Conservation (phyloP, 2,797 vertebrate species). For the Argya squamiceps region DNA sequence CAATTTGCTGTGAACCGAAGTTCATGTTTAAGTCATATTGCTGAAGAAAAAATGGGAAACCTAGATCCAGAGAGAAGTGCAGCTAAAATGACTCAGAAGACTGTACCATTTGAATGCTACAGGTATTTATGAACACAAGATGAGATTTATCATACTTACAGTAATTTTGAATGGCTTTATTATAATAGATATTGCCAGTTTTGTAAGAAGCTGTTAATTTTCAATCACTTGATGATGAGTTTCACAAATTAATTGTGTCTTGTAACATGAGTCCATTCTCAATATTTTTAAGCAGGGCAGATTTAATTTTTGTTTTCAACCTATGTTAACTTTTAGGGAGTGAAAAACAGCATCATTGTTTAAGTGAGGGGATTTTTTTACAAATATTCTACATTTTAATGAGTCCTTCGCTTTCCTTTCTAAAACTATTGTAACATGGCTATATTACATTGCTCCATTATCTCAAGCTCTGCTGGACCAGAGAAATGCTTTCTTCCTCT, state of each 20-base stretch:
- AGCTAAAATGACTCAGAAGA: background rate
- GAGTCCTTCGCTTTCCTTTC: background rate
- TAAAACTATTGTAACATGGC: rapidly evolving
- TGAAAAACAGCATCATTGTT: background rate
- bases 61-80: background rate
- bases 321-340: background rate
- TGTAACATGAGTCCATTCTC: background rate
- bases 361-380: background rate
- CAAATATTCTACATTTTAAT: background rate
- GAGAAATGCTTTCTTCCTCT: background rate
- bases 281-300: background rate
- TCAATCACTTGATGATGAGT: background rate
- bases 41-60: background rate
- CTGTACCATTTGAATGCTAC: background rate
- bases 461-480: background rate
- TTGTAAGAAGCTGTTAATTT: background rate
- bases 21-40: background rate
- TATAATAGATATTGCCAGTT: background rate
- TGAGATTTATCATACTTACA: background rate
- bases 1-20: background rate
- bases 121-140: background rate
- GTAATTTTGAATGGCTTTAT: background rate
- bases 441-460: background rate
- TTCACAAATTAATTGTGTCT: background rate
- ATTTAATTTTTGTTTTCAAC: background rate